Evolutionary conservation across 2,113 vertebrate genomes (phyloP).

Genomic region (Pontoporia blainvillei): DNA sequence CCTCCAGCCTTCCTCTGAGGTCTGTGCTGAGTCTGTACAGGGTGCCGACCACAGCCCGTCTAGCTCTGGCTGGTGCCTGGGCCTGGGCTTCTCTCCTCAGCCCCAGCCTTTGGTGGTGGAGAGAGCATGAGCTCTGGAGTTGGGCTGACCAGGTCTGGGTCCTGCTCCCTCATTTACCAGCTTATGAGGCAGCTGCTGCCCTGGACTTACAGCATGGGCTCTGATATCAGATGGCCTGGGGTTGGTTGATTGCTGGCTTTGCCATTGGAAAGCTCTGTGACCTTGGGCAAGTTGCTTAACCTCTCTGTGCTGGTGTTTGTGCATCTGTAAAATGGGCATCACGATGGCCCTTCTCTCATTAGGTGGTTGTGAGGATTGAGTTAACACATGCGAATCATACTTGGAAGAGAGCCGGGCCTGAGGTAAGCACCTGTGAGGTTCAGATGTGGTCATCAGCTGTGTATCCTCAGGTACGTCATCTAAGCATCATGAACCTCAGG

Average conservation of each 20-base stretch:
- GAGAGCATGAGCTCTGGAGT: accelerated
- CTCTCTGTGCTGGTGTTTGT: not conserved
- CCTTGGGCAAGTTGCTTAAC: not conserved
- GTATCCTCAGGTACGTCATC: not conserved
- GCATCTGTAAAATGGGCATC: not conserved
- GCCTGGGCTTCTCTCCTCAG: not conserved
- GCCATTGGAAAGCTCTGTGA: not conserved
- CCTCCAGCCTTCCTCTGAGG: not conserved
- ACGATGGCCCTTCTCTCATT: not conserved
- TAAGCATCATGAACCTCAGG: not conserved
- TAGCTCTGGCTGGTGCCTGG: not conserved
- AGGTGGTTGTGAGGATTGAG: not conserved
- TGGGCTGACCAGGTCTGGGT: not conserved
- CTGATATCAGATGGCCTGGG: not conserved
- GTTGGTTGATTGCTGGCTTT: not conserved
- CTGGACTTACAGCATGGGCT: not conserved
- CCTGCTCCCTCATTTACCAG: not conserved
- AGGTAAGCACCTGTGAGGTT: not conserved
- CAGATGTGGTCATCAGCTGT: accelerated
- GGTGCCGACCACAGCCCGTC: not conserved
- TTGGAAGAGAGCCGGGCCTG: not conserved
- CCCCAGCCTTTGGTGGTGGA: not conserved
- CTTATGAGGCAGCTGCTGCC: not conserved
- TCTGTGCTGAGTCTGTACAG: not conserved
- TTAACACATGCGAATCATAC: not conserved